These are phyloP conservation scores for Monodelphis domestica DNA, from an alignment of 2,797 vertebrate genomes.

Conservation along the genomic window DNA sequence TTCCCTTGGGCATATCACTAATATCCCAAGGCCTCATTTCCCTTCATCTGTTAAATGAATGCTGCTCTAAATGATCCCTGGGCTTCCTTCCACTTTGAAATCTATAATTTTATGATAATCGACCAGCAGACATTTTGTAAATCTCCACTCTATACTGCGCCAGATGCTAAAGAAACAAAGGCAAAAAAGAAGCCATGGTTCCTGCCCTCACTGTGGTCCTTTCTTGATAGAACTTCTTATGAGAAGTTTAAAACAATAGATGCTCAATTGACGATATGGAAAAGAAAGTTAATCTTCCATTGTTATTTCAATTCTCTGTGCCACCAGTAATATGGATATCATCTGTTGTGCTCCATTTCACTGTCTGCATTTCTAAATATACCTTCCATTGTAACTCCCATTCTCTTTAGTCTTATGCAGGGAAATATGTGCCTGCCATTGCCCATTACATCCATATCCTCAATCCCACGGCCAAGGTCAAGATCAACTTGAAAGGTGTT, in stretches of 20 bases:
- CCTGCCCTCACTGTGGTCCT: not conserved
- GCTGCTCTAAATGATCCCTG: not conserved
- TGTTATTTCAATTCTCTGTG: not conserved
- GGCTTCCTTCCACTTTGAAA: not conserved
- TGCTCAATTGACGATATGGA: not conserved
- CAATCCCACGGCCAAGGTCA: conserved; percentile 86
- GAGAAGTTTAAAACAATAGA: not conserved
- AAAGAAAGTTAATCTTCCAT: not conserved
- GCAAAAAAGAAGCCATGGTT: not conserved
- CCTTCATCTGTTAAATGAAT: not conserved
- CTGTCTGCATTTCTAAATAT: not conserved
- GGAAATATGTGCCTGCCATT: conserved; percentile 90
- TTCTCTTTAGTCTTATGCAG: conserved; percentile 86
- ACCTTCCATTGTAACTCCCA: not conserved
- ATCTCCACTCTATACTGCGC: not conserved
- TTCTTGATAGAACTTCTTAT: not conserved
- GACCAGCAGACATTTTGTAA: not conserved
- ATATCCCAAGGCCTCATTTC: not conserved
- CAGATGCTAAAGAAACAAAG: not conserved
- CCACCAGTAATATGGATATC: accelerated
- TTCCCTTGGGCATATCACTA: not conserved
- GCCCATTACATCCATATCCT: conserved; percentile 89
- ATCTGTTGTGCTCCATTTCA: not conserved
- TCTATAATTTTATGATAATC: not conserved
- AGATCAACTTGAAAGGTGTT: conserved; percentile 91